Base-by-base conservation (phyloP, 2,888 invertebrate species). In the Suillia variegata region DNA sequence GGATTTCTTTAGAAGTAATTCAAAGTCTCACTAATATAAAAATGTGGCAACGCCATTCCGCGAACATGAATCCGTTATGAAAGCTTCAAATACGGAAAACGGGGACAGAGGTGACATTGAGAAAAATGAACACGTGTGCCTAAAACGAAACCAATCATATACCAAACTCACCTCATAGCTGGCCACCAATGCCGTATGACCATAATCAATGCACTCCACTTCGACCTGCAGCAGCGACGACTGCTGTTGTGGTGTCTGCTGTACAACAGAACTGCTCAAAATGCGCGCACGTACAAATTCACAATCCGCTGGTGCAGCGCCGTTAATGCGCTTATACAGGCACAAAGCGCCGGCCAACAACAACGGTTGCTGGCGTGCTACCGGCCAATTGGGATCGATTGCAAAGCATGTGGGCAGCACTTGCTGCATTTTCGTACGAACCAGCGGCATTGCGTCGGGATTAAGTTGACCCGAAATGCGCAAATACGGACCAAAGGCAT, bases 381-480 rank as follows among this genome's bases (percentile, higher is more conserved):
- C 63, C 34, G 71, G 70, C 74, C 76, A 76, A 21, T 64, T 69
- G 3, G 74, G 69, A 58, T 73, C 71, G 33, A 79, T 75, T 58
- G 72, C 67, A 61, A 76, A 76, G 63, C 74, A 80, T 13, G 74
- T 71, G 59, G 74, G 74, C 59, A 79, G 57, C 63, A 78, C 57
- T 54, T 69, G 65, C 60, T 77, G 74, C 22, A 81, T 68, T 54
- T 76, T 76, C 24, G 67, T 65, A 64, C 73, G 79, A 53, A 81
- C 70, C 34, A 76, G 54, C n/a, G 65, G 62, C 62, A 71, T 67
- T n/a, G 78, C 76, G 56, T 77, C 75, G 45, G 67, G 69, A 66
- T 81, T 80, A 2, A 72, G 64, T 79, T 92, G 92, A 24, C 90
- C 92, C 84, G 87, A 89, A 74, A 92, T 83, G 82, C 87, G 89